Percentiles rank a stretch among this genome's conserved stretches.
phyloP scores from a whole-genome alignment of 1,140 invertebrate species.

The Drosophila seguyi region DNA sequence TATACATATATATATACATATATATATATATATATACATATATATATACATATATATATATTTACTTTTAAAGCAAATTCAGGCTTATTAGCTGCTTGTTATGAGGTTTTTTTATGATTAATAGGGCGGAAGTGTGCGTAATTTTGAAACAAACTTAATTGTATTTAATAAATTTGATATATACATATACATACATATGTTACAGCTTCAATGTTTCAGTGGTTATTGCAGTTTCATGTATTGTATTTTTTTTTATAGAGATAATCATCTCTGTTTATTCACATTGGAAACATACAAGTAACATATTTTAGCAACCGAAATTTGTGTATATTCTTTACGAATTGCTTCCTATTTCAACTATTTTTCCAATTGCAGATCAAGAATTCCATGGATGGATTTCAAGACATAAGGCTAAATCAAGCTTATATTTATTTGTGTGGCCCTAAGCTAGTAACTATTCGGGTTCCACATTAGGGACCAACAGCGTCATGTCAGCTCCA shows the following conservation, averaged over 20 bases:
- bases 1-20: too few species aligned
- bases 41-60: too few species aligned
- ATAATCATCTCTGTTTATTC: neutral
- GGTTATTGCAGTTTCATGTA: neutral
- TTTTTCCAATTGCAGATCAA: neutral
- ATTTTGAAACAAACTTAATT: too few species aligned
- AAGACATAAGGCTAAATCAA: neutral
- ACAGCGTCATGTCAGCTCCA: constrained; percentile 5
- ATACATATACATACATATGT: neutral
- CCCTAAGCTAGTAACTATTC: neutral
- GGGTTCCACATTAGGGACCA: neutral
- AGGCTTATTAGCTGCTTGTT: neutral
- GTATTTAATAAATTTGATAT: too few species aligned
- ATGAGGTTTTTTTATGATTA: too few species aligned
- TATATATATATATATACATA: too few species aligned
- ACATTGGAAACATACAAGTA: neutral
- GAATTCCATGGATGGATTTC: neutral
- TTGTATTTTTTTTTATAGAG: neutral
- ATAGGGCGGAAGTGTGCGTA: too few species aligned
- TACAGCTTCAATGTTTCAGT: neutral
- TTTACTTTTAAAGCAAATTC: neutral
- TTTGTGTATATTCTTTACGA: too few species aligned
- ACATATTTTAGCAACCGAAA: neutral
- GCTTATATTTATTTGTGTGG: neutral
- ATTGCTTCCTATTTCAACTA: neutral